Evolutionary conservation across 2,797 vertebrate species (phyloP).

Genomic region (Lateolabrax maculatus): DNA sequence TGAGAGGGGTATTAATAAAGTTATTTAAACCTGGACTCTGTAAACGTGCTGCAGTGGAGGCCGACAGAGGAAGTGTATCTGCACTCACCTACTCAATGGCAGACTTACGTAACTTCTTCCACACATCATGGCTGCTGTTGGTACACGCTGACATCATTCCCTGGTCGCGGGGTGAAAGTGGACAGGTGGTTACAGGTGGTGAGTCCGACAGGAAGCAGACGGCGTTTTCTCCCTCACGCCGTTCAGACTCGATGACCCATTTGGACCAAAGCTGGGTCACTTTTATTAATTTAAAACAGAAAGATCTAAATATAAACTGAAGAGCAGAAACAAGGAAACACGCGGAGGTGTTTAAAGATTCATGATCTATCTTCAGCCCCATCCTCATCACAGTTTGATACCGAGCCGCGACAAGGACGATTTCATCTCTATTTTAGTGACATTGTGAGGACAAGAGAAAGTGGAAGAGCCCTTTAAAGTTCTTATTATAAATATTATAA

Average conservation of each 20-base stretch:
- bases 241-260: slow-evolving; percentile 19
- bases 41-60: slow-evolving; percentile 10
- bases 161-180: slow-evolving; percentile 23
- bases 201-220: slow-evolving; percentile 39
- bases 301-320: not conserved
- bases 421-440: not conserved
- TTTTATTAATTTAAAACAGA: not conserved
- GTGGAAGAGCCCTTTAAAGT: not conserved
- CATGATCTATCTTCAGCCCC: no score
- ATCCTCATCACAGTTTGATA: slow-evolving; percentile 41
- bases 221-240: not conserved
- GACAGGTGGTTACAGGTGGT: slow-evolving; percentile 25
- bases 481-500: not conserved
- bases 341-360: slow-evolving; percentile 30
- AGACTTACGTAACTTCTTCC: slow-evolving; percentile 46
- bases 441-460: not conserved
- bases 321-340: not conserved
- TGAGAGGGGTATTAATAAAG: slow-evolving; percentile 35
- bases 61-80: not conserved
- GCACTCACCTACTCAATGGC: slow-evolving; percentile 17
- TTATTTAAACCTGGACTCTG: slow-evolving; percentile 13
- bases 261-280: slow-evolving; percentile 18
- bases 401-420: not conserved
- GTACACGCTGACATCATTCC: slow-evolving; percentile 36
- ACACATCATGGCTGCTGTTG: not conserved